A percentile compares a stretch with the other conserved stretches of the same genome.
These are phyloP conservation scores for Pyrocoelia pectoralis DNA, from an alignment of 2,888 invertebrate genomes.

Conservation along the genomic window DNA sequence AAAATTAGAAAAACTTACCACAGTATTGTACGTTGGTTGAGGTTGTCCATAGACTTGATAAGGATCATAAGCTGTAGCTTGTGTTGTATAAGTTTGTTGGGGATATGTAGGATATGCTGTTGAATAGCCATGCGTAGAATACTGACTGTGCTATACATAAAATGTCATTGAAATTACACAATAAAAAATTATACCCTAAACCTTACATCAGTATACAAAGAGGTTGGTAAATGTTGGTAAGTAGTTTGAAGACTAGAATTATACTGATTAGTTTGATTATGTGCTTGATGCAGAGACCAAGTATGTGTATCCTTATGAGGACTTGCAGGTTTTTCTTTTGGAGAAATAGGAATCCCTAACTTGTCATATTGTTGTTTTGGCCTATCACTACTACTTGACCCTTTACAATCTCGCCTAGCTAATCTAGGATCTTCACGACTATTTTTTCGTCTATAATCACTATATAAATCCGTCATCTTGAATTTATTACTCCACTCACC, in stretches of 20 bases:
- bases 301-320: conserved; percentile 26
- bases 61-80: conserved; percentile 27
- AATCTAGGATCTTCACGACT: conserved; percentile 42
- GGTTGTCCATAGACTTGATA: conserved; percentile 40
- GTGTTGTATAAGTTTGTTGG: conserved; percentile 34
- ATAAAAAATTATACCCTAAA: not conserved
- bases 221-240: conserved; percentile 40
- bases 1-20: conserved; percentile 32
- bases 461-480: conserved; percentile 34
- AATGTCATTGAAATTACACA: conserved; percentile 10
- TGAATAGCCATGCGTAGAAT: conserved; percentile 37
- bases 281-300: conserved; percentile 35
- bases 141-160: conserved; percentile 34
- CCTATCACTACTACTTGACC: conserved; percentile 16
- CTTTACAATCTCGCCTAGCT: conserved; percentile 36
- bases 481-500: conserved; percentile 5
- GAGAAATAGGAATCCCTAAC: conserved; percentile 30
- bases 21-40: conserved; percentile 31
- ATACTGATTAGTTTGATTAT: conserved; percentile 25
- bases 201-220: conserved; percentile 41
- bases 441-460: conserved; percentile 30
- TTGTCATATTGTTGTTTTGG: conserved; percentile 28
- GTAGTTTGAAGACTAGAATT: conserved; percentile 38
- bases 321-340: conserved; percentile 23
- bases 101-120: conserved; percentile 36